These are phyloP conservation scores for Marronus borbonicus DNA, from an alignment of 2,888 invertebrate genomes.

Conservation along the genomic window DNA sequence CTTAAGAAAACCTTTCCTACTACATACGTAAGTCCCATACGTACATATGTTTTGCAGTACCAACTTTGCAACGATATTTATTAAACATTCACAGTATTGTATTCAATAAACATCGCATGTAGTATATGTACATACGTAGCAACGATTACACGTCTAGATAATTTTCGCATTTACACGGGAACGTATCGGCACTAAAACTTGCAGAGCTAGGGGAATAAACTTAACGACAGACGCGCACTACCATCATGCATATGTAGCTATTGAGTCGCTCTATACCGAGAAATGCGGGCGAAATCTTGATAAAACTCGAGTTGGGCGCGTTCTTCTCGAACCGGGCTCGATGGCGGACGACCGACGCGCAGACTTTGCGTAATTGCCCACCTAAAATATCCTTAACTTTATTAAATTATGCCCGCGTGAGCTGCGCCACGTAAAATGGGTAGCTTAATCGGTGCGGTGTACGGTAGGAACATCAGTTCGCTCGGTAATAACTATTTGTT, in stretches of 20 bases:
- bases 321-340: neutral
- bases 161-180: conserved; percentile 38
- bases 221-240: neutral
- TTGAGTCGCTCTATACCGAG: neutral
- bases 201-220: conserved; percentile 21
- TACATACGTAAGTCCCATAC: conserved; percentile 47
- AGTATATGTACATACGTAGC: neutral
- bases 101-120: conserved; percentile 28
- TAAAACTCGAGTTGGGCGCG: neutral
- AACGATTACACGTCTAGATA: conserved; percentile 33
- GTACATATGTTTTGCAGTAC: conserved; percentile 38
- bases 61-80: conserved; percentile 23
- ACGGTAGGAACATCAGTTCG: conserved; percentile 16
- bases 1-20: neutral
- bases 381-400: conserved; percentile 43
- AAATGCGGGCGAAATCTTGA: conserved; percentile 28
- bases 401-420: conserved; percentile 33
- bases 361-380: conserved; percentile 26
- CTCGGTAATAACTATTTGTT: conserved; percentile 31
- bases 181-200: conserved; percentile 27
- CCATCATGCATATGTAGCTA: neutral
- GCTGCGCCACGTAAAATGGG: conserved; percentile 37
- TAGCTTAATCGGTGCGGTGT: conserved; percentile 34
- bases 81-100: conserved; percentile 21
- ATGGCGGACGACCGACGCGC: neutral